A percentile compares a stretch with the other conserved stretches of the same genome.
phyloP scores from a whole-genome alignment of 2,888 invertebrate genomes.

The Sesamia inferens region DNA sequence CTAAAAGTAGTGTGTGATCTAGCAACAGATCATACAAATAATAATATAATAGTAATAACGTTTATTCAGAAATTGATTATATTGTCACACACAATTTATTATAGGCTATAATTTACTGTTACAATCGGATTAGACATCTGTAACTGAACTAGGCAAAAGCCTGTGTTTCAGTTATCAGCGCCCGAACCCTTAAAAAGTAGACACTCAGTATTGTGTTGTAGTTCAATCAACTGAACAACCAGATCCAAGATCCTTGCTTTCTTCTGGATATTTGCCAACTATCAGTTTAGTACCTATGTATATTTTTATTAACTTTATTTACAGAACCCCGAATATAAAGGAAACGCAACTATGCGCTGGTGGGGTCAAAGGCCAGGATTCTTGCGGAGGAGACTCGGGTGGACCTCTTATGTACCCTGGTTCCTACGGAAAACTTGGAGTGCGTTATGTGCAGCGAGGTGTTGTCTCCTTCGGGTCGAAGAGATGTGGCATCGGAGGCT shows the following conservation, averaged over 20 bases:
- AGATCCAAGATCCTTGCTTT: not conserved
- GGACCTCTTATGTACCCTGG: slow-evolving; percentile 90
- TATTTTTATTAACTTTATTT: slow-evolving; percentile 16
- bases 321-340: slow-evolving; percentile 73
- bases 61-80: too few relatives aligned
- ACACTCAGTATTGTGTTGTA: too few relatives aligned
- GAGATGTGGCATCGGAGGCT: slow-evolving; percentile 85
- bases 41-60: too few relatives aligned
- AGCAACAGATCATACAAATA: too few relatives aligned
- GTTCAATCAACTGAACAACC: not conserved
- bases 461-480: slow-evolving; percentile 90
- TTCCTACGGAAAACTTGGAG: slow-evolving; percentile 71
- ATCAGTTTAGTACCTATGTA: not conserved
- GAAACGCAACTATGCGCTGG: slow-evolving; percentile 90
- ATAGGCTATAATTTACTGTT: too few relatives aligned
- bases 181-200: too few relatives aligned
- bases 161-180: too few relatives aligned
- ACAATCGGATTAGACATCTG: too few relatives aligned
- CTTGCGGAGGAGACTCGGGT: slow-evolving; percentile 92
- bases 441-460: slow-evolving; percentile 90
- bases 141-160: too few relatives aligned
- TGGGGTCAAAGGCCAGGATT: slow-evolving; percentile 88
- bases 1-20: too few relatives aligned
- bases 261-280: slow-evolving; percentile 8
- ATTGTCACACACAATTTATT: too few relatives aligned